Conservation (phyloP, 2,888 invertebrate genomes). For the Piscicola geometra region DNA sequence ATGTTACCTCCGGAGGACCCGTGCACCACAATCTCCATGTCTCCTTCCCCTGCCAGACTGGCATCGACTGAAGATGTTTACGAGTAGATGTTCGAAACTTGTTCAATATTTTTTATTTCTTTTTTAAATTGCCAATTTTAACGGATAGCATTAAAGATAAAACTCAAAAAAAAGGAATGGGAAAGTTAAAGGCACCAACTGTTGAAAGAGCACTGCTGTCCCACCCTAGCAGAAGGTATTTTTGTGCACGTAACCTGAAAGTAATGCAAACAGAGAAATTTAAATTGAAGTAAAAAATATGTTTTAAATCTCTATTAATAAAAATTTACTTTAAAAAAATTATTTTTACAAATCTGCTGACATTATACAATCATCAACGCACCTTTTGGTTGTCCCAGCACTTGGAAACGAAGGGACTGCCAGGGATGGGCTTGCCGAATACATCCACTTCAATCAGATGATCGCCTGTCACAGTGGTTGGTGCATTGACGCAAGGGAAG, state of each 20-base stretch:
- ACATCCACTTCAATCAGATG: slow-evolving; percentile 47
- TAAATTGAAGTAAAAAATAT: not conserved
- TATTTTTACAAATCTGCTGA: too few relatives aligned
- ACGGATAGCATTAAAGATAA: too few relatives aligned
- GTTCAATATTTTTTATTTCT: too few relatives aligned
- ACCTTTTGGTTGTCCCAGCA: slow-evolving; percentile 81
- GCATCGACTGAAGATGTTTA: slow-evolving; percentile 69
- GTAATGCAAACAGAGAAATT: not conserved
- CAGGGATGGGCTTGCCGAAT: slow-evolving; percentile 47
- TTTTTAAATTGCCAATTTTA: too few relatives aligned
- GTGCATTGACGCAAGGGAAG: too few relatives aligned
- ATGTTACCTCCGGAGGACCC: slow-evolving; percentile 41
- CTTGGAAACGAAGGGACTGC: slow-evolving; percentile 55
- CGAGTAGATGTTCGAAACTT: not conserved
- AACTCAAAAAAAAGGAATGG: too few relatives aligned
- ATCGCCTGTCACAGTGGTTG: slow-evolving; percentile 44
- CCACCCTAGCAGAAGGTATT: slow-evolving; percentile 29
- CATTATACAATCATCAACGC: too few relatives aligned
- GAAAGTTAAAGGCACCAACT: slow-evolving; percentile 21
- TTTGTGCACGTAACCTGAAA: slow-evolving; percentile 27
- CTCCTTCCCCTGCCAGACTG: slow-evolving; percentile 89
- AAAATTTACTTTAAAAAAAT: too few relatives aligned
- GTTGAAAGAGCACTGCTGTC: slow-evolving; percentile 32
- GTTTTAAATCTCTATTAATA: too few relatives aligned
- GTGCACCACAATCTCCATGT: slow-evolving; percentile 87